Base-by-base conservation (phyloP, 1,140 invertebrate species). In the Anastrepha ludens region DNA sequence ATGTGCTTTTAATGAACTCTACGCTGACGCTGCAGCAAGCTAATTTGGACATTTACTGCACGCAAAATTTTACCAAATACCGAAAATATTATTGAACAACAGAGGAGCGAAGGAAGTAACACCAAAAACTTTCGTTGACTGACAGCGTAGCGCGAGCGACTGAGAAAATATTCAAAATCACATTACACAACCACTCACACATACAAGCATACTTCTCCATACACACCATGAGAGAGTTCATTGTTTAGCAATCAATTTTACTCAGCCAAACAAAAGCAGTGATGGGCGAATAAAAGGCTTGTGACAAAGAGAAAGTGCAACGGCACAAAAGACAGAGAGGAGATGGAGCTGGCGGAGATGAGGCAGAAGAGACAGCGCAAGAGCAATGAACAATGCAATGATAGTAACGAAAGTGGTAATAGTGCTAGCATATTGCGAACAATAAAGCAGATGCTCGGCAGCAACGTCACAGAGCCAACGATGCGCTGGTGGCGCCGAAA, bases 191-290 rank as follows among this genome's bases (percentile, higher is more conserved):
- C 6, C 64, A 39, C 1, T 29, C 29, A 67, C 64, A 67, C 64
- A 67, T 9, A 78, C 3, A 78, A 1, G 8, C 1, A 20, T 2
- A 78, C 17, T 8, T 50, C 0, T 3, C 41, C 47, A 47, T 2
- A 17, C 9, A 47, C 15, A 78, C 39, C 8, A 9, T 29, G 74
- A 81, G 55, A 81, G 17, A 78, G 87, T 87, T 87, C 87, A 87
- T 87, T 87, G 87, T 87, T 87, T 59, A 29, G 70, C 67, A 87
- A 87, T 87, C 87, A 87, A 87, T 87, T 78, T 87, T 59, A 70
- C 85, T 70, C 60, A 47, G 17, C 15, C 64, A 70, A 87, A 86
- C 29, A 86, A 86, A 41, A 62, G 85, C 20, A 59, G 11, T 50
- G 86, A 65, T 41, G 44, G 59, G 64, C n/a, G 44, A n/a, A 87